phyloP scores from a whole-genome alignment of 2,113 vertebrate genomes.

The Cyanoramphus novaezelandiae region DNA sequence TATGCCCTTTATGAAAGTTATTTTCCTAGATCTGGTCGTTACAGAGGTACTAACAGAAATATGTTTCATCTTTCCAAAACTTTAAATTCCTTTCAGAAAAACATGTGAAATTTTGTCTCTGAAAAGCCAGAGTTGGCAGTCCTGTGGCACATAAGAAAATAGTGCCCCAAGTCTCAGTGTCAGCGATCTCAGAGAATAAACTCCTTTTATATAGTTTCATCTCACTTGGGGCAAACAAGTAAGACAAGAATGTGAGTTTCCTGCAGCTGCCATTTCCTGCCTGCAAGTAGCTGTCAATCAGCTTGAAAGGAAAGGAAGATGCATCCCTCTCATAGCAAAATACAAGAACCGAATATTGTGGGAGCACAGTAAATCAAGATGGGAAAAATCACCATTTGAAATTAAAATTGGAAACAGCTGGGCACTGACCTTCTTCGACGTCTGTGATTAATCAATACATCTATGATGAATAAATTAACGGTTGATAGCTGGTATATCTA shows the following conservation, averaged over 20 bases:
- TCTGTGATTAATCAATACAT: background rate
- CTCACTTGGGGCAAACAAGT: conserved; percentile 25
- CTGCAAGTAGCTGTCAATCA: conserved; percentile 32
- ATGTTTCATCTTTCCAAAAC: background rate
- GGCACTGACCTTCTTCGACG: background rate
- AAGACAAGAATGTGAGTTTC: background rate
- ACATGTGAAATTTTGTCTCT: background rate
- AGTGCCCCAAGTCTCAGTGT: background rate
- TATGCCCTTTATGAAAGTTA: background rate
- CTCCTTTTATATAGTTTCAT: background rate
- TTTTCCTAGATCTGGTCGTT: background rate
- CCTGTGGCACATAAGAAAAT: background rate
- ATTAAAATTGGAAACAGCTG: background rate
- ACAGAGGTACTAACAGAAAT: background rate
- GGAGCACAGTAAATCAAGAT: background rate
- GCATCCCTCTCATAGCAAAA: background rate
- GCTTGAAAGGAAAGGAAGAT: conserved; percentile 11
- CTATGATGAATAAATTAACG: background rate
- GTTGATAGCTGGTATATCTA: background rate
- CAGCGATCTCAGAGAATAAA: background rate
- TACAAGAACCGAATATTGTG: background rate
- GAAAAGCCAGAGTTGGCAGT: background rate
- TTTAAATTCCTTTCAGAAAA: background rate
- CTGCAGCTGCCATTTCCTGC: background rate
- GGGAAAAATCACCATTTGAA: background rate